phyloP scores from a whole-genome alignment of 2,113 vertebrate species.

The Tympanuchus pallidicinctus region DNA sequence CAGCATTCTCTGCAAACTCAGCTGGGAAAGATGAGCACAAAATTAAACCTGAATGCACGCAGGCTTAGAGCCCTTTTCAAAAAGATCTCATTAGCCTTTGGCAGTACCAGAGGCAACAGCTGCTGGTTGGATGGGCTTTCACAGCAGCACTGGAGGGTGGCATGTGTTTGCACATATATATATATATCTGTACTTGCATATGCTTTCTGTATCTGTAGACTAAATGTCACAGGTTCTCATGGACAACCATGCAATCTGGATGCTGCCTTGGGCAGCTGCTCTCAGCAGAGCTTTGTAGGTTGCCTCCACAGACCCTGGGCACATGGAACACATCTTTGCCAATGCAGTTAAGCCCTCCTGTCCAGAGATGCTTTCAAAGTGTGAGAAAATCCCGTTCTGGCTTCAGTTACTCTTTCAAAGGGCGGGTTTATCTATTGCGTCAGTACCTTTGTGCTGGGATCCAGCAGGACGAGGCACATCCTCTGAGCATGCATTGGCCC shows the following conservation, averaged over 20 bases:
- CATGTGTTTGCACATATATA: accelerated
- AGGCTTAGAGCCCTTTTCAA: not conserved
- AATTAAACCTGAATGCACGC: not conserved
- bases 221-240: not conserved
- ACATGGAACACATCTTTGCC: not conserved
- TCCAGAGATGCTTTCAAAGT: not conserved
- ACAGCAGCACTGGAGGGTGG: accelerated
- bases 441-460: not conserved
- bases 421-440: not conserved
- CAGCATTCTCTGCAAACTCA: not conserved
- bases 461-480: not conserved
- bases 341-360: not conserved
- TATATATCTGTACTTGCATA: not conserved
- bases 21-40: not conserved
- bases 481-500: not conserved
- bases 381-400: not conserved
- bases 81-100: not conserved
- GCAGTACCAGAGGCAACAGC: accelerated
- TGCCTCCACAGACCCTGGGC: not conserved
- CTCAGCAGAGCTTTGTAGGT: accelerated
- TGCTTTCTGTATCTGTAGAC: not conserved
- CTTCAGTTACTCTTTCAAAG: not conserved
- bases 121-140: not conserved
- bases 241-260: accelerated
- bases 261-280: not conserved